Base-by-base conservation (phyloP, 2,113 vertebrate species). In the Bos indicus region DNA sequence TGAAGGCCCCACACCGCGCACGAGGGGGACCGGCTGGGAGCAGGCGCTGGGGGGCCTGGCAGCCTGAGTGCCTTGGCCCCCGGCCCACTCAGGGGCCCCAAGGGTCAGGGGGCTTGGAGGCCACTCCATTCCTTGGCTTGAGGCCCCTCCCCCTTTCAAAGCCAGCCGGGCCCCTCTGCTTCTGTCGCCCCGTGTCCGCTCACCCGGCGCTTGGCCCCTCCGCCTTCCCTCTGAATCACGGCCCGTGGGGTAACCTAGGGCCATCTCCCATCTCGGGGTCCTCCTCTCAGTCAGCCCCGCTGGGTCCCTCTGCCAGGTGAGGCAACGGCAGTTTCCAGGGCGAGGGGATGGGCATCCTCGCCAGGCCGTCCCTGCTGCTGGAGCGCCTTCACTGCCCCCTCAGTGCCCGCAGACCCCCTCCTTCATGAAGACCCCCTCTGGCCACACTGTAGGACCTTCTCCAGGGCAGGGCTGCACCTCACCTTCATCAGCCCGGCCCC, bases 21-120 rank as follows among this genome's bases (percentile, higher is more conserved):
- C 62, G 8, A 74, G 7, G 67, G 88, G 97, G 94, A 82, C 64
- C 21, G 10, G 78, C 87, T 87, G 81, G 81, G 77, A 97, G 89
- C 97, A 67, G 62, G 62, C 2, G 15, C 33, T 4, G 1, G 62
- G 33, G 33, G 62, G 28, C 93, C 51, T 30, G 48, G 54, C n/a
- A 67, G 21, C n/a, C 67, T 80, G 92, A 60, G 57, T 1, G 60
- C 90, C 60, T 94, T 84, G 80, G 90, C 19, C 59, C 89, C 94
- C 43, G 46, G 83, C 94, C 93, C 30, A 86, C 43, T 46, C 40
- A 21, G 48, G 74, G 40, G 21, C 43, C 17, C 10, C 6, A 17
- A 19, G n/a, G 83, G 25, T 46, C 48, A 21, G 40, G 60, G 48
- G 23, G 9, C 54, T 40, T 3, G 25, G 89, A 71, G 54, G 28